Evolutionary conservation across 2,797 vertebrate species (phyloP).

Genomic region (Coreius guichenoti): DNA sequence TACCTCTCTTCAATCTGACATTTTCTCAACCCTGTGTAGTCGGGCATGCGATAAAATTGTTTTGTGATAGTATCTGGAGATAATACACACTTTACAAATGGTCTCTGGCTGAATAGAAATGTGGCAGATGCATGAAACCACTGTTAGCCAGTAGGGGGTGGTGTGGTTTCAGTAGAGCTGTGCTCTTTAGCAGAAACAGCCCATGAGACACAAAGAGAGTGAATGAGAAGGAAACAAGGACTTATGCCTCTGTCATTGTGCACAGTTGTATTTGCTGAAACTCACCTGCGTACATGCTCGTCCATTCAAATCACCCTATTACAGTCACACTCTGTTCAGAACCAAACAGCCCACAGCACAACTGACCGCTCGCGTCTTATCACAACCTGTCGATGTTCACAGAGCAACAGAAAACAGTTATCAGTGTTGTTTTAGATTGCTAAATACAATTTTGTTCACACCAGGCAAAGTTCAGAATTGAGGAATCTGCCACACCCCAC

Average conservation of each 20-base stretch:
- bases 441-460: not conserved
- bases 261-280: conserved; percentile 3
- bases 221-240: not conserved
- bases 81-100: conserved; percentile 7
- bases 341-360: not conserved
- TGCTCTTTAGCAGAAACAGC: not conserved
- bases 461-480: not conserved
- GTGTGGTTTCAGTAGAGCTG: conserved; percentile 31
- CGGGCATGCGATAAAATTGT: not conserved
- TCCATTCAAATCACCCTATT: not conserved
- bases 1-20: not conserved
- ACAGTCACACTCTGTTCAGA: not conserved
- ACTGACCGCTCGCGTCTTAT: not conserved
- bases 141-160: conserved; percentile 34
- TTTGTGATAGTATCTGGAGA: conserved; percentile 18
- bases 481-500: not conserved
- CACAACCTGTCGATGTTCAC: not conserved
- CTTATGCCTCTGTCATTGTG: not conserved
- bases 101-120: not conserved
- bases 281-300: not conserved
- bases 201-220: not conserved
- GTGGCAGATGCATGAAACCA: not conserved
- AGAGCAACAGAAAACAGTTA: not conserved
- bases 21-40: not conserved
- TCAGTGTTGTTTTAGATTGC: not conserved